Percentiles rank a stretch among this genome's conserved stretches.
phyloP scores from a whole-genome alignment of 2,888 invertebrate genomes.

The Lypha dubia region DNA sequence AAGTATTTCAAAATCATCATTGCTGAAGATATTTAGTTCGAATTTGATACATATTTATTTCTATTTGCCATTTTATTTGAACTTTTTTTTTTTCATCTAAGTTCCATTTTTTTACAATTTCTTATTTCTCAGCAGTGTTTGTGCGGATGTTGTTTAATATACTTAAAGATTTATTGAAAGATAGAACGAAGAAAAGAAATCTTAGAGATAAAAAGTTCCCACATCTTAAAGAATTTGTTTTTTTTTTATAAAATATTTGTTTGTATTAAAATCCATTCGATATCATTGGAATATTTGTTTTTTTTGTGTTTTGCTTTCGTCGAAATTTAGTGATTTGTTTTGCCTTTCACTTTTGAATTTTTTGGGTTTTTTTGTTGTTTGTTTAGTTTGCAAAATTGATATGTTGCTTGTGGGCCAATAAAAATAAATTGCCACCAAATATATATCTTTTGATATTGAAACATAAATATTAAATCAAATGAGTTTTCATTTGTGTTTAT shows the following conservation, averaged over 20 bases:
- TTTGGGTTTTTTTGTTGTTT: no score
- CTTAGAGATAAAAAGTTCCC: conserved; percentile 15
- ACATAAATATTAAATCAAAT: background rate
- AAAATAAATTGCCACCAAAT: conserved; percentile 28
- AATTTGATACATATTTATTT: no score
- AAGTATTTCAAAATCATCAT: no score
- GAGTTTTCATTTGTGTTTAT: background rate
- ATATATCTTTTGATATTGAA: conserved; percentile 28
- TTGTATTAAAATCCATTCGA: conserved; percentile 48
- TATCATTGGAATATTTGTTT: conserved; percentile 42
- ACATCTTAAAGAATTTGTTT: background rate
- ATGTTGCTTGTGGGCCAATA: conserved; percentile 19
- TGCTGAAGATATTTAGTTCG: no score
- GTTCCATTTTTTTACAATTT: background rate
- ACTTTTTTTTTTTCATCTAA: no score
- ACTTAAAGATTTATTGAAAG: conserved; percentile 5
- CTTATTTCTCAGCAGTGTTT: no score
- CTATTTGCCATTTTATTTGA: background rate
- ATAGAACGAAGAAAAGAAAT: background rate
- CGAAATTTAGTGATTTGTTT: background rate
- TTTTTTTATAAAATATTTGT: background rate
- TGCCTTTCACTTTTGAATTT: background rate
- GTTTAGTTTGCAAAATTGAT: conserved; percentile 27
- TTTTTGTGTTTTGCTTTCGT: conserved; percentile 15
- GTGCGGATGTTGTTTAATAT: no score